A percentile compares a stretch with the other conserved stretches of the same genome.
Evolutionary conservation across 2,113 vertebrate genomes (phyloP).

Genomic region (Pandion haliaetus): DNA sequence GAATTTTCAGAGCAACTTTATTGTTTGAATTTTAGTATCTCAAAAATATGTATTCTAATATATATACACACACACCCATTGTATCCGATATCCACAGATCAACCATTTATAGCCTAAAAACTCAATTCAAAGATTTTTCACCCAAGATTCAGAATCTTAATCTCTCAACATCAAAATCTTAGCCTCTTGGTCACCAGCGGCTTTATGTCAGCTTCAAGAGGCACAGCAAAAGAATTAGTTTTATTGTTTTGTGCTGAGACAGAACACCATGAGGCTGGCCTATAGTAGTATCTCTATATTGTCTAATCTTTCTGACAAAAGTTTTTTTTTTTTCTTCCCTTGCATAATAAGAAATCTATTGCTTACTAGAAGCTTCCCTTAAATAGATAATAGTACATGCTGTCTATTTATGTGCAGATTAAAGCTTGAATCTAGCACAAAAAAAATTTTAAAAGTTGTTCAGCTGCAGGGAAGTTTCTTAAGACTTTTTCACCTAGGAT

Average conservation of each 20-base stretch:
- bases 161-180: not conserved
- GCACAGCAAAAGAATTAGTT: not conserved
- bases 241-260: not conserved
- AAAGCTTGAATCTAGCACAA: not conserved
- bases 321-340: not conserved
- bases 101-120: not conserved
- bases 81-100: not conserved
- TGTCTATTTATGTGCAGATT: not conserved
- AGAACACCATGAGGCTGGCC: not conserved
- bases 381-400: not conserved
- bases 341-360: not conserved
- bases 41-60: not conserved
- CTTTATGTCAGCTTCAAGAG: not conserved
- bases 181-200: not conserved
- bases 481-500: not conserved
- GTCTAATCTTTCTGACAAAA: not conserved
- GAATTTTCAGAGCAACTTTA: not conserved
- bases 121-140: not conserved
- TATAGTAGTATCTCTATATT: not conserved
- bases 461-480: not conserved
- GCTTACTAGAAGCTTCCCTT: not conserved
- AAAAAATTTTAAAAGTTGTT: not conserved
- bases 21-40: not conserved
- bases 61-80: not conserved
- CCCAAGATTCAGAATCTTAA: not conserved